These are phyloP conservation scores for Paracanthobrama guichenoti DNA, from an alignment of 2,113 vertebrate genomes.

Conservation along the genomic window DNA sequence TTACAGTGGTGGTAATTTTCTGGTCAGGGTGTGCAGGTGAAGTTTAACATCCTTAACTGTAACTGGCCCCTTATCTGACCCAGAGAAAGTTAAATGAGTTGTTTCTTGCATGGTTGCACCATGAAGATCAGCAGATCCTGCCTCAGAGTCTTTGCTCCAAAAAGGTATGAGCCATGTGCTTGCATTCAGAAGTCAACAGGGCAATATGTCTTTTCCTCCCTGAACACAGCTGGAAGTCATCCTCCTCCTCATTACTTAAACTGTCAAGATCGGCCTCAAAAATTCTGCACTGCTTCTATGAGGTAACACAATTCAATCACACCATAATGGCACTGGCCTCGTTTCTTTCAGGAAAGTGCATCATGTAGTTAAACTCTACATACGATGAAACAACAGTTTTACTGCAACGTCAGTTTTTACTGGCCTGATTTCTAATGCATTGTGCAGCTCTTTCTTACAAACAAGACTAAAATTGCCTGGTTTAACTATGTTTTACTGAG, in stretches of 20 bases:
- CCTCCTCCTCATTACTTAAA: slow-evolving; percentile 53
- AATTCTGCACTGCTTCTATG: slow-evolving; percentile 29
- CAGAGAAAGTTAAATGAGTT: slow-evolving; percentile 11
- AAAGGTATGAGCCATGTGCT: slow-evolving; percentile 29
- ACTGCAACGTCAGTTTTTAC: slow-evolving; percentile 8
- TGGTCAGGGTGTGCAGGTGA: neutral
- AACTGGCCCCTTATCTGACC: slow-evolving; percentile 17
- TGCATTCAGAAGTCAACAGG: slow-evolving; percentile 30
- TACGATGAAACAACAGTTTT: slow-evolving; percentile 4
- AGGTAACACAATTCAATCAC: slow-evolving; percentile 22
- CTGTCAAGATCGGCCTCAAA: slow-evolving; percentile 41
- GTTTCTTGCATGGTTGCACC: slow-evolving; percentile 15
- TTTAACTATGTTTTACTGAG: neutral
- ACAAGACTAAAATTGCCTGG: neutral
- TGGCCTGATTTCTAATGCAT: neutral
- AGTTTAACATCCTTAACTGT: neutral
- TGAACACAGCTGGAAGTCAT: slow-evolving; percentile 48
- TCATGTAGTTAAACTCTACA: slow-evolving; percentile 29
- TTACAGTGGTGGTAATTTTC: neutral
- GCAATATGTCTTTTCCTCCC: slow-evolving; percentile 45
- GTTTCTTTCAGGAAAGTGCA: slow-evolving; percentile 37
- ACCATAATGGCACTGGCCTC: slow-evolving; percentile 35
- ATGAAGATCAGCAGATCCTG: slow-evolving; percentile 9
- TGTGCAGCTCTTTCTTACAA: neutral
- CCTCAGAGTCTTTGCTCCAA: slow-evolving; percentile 6